Base-by-base conservation (phyloP, 2,797 vertebrate species). In the Scleropages formosus region DNA sequence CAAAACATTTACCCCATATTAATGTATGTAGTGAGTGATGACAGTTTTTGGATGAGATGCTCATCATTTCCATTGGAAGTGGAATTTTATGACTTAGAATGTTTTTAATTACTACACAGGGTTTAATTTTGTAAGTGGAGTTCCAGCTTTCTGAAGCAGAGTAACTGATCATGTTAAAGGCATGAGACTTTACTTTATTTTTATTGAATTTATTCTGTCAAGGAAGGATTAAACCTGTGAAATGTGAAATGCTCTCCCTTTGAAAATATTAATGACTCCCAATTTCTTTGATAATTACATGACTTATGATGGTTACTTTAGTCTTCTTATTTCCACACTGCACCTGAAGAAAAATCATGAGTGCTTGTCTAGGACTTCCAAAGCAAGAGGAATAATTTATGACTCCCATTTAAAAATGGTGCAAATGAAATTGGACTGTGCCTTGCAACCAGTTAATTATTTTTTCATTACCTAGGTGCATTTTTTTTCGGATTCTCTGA, bases 371-470 rank as follows among this genome's bases (percentile, higher is more conserved):
- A 20, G 69, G 80, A 80, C 76, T 80, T 75, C 64, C 46, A 78
- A 78, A 80, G 80, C 76, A 76, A 15, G 24, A 85, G 80, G 81
- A 85, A n/a, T 87, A 86, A 88, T 84, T 82, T 81, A 64, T 84
- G 80, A 76, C 86, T 75, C 79, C 78, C 80, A 84, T n/a, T 91
- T 88, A 88, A 84, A 88, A 86, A 86, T n/a, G n/a, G n/a, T 87
- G 82, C 82, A 85, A 84, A 16, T 60, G 82, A 84, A 83, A 83
- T 80, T 78, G 75, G 79, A 87, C 87, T 81, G 80, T 80, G 85
- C 82, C 84, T 79, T 76, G 20, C 51, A 85, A 49, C 39, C 44
- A 64, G 77, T 80, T 84, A 85, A 87, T 85, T 53, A 65, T 78
- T 87, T 85, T 84, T 84, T 83, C 86, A 89, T 88, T 81, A 78